Conservation (phyloP, 92 coral and sea anemone genomes). For the Parazoanthus atlanticus region DNA sequence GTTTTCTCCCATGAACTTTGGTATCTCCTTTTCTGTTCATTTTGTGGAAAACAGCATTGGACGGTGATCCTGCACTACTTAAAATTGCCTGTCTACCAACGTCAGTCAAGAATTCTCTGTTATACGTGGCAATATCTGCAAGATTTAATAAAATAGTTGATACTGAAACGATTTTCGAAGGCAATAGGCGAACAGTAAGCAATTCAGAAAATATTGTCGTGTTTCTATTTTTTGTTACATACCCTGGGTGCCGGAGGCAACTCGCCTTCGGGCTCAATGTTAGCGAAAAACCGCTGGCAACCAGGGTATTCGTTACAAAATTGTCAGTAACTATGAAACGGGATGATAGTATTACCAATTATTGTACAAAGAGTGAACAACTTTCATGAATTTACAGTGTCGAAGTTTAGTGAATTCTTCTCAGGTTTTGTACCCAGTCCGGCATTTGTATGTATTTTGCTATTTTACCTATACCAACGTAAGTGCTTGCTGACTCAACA, state of each 20-base stretch:
- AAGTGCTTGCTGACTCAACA: conserved; percentile 28
- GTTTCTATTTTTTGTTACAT: conserved; percentile 24
- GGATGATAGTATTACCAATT: not conserved
- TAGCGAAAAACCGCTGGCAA: conserved; percentile 23
- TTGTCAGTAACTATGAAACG: not conserved
- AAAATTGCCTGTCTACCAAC: conserved; percentile 33
- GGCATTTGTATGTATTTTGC: conserved; percentile 21
- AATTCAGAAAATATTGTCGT: not conserved
- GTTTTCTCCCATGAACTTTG: conserved; percentile 32
- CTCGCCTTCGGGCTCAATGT: conserved; percentile 4
- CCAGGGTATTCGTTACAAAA: conserved; percentile 31
- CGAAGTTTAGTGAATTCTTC: conserved; percentile 1
- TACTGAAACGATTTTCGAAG: conserved; percentile 27
- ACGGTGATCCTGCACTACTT: conserved; percentile 35
- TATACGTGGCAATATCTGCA: conserved; percentile 32
- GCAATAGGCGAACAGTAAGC: not conserved
- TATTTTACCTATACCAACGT: conserved; percentile 27
- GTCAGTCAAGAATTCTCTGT: conserved; percentile 33
- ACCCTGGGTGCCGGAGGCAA: conserved; percentile 24
- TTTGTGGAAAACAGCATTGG: conserved; percentile 33
- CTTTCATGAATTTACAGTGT: conserved; percentile 16
- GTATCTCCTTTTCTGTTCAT: conserved; percentile 43
- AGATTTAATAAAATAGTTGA: conserved; percentile 32
- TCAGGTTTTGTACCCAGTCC: conserved; percentile 6
- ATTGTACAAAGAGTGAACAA: conserved; percentile 25